Conservation (phyloP, 2,113 vertebrate species). For the Stomatorhinus ivindoensis region DNA sequence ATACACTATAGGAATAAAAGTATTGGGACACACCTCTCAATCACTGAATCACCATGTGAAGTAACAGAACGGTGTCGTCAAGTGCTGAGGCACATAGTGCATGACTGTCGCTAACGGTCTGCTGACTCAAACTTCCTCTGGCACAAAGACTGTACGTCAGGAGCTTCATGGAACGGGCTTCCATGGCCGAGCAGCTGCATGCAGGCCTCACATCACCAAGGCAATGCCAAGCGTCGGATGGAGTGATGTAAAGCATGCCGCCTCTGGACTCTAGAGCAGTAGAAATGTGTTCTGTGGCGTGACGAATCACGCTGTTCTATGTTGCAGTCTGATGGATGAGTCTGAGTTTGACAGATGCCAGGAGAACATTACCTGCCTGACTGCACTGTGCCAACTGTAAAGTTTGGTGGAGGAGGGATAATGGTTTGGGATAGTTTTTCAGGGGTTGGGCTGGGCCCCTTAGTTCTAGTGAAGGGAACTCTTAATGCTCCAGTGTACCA, state of each 20-base stretch:
- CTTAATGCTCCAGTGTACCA: neutral
- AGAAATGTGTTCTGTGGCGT: neutral
- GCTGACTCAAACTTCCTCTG: neutral
- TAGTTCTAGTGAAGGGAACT: neutral
- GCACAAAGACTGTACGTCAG: neutral
- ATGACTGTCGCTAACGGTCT: neutral
- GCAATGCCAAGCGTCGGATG: neutral
- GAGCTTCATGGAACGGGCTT: neutral
- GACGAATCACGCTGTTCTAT: neutral
- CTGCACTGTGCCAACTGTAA: neutral
- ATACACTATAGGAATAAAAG: neutral
- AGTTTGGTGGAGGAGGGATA: neutral
- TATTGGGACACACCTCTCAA: neutral
- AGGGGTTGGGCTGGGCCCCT: neutral
- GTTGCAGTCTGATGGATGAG: too few species aligned
- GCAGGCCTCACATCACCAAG: neutral
- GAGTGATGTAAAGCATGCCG: too few species aligned
- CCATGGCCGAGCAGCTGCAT: too few species aligned
- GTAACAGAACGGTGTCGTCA: neutral
- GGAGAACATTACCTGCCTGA: too few species aligned
- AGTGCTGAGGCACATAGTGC: neutral
- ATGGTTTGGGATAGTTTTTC: neutral
- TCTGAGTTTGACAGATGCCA: too few species aligned
- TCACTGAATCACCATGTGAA: neutral
- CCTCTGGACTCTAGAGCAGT: neutral